Evolutionary conservation across 1,140 invertebrate species (phyloP).

Genomic region (Dendroctonus ponderosae): DNA sequence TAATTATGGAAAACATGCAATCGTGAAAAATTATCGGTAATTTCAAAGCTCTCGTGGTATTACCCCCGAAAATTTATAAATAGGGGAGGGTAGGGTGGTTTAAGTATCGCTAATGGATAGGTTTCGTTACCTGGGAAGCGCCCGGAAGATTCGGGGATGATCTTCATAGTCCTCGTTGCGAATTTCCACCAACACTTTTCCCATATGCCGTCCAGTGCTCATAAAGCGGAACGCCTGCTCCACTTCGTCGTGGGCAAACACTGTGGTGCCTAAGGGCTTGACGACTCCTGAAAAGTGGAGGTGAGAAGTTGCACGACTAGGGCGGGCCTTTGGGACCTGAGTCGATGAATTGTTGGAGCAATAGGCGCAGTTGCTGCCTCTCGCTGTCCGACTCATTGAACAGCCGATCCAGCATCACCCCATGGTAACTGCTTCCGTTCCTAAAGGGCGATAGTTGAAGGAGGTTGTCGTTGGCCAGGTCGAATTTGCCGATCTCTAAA

Average conservation of each 20-base stretch:
- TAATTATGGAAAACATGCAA: no score
- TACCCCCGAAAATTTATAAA: no score
- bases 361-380: conserved; percentile 40
- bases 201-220: conserved; percentile 86
- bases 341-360: conserved; percentile 53
- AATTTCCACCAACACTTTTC: conserved; percentile 77
- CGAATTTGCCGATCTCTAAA: conserved; percentile 77
- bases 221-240: conserved; percentile 72
- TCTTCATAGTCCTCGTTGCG: conserved; percentile 53
- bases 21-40: no score
- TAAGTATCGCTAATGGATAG: no score
- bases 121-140: conserved; percentile 19
- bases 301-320: not conserved
- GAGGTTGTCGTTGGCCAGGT: conserved; percentile 63
- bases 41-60: no score
- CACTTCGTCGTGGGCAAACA: conserved; percentile 60
- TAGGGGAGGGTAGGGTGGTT: no score
- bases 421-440: conserved; percentile 83
- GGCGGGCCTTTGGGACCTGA: conserved; percentile 40
- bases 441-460: conserved; percentile 75
- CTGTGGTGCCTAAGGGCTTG: conserved; percentile 60
- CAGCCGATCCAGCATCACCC: conserved; percentile 79
- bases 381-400: conserved; percentile 54
- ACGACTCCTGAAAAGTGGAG: conserved; percentile 70
- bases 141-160: conserved; percentile 9